Percentiles rank a stretch among this genome's conserved stretches.
Evolutionary conservation across 23 tunicate species (phyloP).

Genomic region (Trididemnum nubilum): DNA sequence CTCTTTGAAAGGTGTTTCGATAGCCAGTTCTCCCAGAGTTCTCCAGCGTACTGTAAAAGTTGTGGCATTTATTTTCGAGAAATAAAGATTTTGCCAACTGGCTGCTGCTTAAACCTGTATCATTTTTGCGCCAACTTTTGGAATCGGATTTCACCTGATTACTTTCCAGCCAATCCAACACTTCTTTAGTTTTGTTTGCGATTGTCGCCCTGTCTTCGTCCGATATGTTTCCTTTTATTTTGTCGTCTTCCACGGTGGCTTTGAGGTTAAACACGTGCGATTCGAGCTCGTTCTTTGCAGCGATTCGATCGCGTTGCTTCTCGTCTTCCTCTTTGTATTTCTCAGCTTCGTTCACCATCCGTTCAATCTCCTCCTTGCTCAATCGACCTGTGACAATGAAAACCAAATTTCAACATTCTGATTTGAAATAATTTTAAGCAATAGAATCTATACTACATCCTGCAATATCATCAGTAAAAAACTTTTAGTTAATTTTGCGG

Average conservation of each 20-base stretch:
- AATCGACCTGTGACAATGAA: constrained; percentile 50
- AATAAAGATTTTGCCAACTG: too few relatives aligned
- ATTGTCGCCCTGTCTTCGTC: constrained; percentile 53
- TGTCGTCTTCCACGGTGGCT: constrained; percentile 60
- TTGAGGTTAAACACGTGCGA: constrained; percentile 62
- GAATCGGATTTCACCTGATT: constrained; percentile 42
- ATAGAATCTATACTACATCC: too few relatives aligned
- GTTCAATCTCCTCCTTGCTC: constrained; percentile 68
- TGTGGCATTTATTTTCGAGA: too few relatives aligned
- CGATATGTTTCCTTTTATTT: constrained; percentile 57
- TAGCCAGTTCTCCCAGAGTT: too few relatives aligned
- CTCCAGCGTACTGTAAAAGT: too few relatives aligned
- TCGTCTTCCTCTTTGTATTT: constrained; percentile 77
- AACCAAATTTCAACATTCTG: too few relatives aligned
- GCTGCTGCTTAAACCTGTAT: too few relatives aligned
- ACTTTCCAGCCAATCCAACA: constrained; percentile 50
- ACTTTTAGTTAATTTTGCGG: too few relatives aligned
- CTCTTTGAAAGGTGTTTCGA: too few relatives aligned
- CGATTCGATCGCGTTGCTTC: constrained; percentile 44
- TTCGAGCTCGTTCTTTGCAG: constrained; percentile 59
- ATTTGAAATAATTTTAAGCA: too few relatives aligned
- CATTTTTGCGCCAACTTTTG: too few relatives aligned
- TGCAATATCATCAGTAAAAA: too few relatives aligned
- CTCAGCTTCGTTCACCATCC: constrained; percentile 80
- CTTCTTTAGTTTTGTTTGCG: constrained; percentile 53